Evolutionary conservation across 1,140 invertebrate species (phyloP).

Genomic region (Micrasema longulum): DNA sequence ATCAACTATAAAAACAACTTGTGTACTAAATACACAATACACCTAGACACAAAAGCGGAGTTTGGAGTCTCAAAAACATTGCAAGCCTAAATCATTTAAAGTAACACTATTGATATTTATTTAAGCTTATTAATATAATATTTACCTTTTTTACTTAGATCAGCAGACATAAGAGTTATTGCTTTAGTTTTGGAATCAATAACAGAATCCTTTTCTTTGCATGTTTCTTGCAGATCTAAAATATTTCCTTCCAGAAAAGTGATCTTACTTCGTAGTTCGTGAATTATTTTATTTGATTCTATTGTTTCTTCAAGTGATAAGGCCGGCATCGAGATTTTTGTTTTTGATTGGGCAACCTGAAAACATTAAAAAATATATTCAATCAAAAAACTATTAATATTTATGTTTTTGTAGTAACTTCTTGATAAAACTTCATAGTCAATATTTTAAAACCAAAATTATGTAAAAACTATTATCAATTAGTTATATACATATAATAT

Average conservation of each 20-base stretch:
- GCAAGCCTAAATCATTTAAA: too few species aligned
- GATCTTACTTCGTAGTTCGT: conserved; percentile 68
- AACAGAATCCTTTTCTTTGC: conserved; percentile 88
- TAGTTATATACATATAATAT: too few species aligned
- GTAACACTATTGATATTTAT: too few species aligned
- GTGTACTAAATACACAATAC: too few species aligned
- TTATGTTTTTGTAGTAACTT: too few species aligned
- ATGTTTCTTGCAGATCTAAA: conserved; percentile 80
- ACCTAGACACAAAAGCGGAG: too few species aligned
- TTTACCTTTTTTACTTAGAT: conserved; percentile 75
- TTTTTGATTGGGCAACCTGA: conserved; percentile 46
- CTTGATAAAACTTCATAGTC: too few species aligned
- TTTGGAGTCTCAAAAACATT: too few species aligned
- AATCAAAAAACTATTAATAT: background rate
- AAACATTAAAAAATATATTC: conserved; percentile 24
- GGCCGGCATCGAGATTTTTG: conserved; percentile 13
- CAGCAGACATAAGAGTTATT: conserved; percentile 81
- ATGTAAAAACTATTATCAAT: too few species aligned
- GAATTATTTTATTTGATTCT: conserved; percentile 61
- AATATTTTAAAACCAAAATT: too few species aligned
- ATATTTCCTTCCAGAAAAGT: conserved; percentile 74
- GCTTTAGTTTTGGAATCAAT: conserved; percentile 87
- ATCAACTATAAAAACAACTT: too few species aligned
- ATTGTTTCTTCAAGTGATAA: conserved; percentile 13
- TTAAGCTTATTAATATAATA: too few species aligned